Conservation (phyloP, 2,113 vertebrate genomes). For the Ploceus nigricollis region DNA sequence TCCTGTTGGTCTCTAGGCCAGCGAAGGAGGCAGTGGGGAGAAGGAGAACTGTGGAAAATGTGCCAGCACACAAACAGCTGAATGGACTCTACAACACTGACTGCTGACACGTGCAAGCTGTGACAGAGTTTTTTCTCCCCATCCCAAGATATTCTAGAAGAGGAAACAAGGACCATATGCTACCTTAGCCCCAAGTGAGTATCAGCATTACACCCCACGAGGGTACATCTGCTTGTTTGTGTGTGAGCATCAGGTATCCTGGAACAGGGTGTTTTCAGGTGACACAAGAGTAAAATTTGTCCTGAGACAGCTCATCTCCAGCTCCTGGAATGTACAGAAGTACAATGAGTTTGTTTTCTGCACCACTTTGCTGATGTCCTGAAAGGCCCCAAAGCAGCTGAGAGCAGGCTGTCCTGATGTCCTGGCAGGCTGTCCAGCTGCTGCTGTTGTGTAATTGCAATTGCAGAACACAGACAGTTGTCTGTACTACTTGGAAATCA, state of each 20-base stretch:
- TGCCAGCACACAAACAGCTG: neutral
- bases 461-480: constrained; percentile 40
- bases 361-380: neutral
- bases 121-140: neutral
- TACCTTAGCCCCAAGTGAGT: neutral
- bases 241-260: neutral
- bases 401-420: neutral
- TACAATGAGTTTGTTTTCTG: neutral
- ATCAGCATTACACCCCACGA: neutral
- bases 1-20: neutral
- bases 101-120: neutral
- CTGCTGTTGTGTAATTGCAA: constrained; percentile 20
- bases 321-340: neutral
- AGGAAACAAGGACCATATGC: neutral
- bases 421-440: neutral
- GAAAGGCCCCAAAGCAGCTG: neutral
- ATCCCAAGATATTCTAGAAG: neutral
- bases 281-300: neutral
- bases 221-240: neutral
- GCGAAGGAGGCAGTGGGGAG: neutral
- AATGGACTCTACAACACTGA: neutral
- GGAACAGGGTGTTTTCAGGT: neutral
- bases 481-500: constrained; percentile 41
- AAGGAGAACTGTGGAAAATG: neutral
- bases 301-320: neutral